Conservation (phyloP, 1,140 invertebrate species). For the Brachionus rubens region DNA sequence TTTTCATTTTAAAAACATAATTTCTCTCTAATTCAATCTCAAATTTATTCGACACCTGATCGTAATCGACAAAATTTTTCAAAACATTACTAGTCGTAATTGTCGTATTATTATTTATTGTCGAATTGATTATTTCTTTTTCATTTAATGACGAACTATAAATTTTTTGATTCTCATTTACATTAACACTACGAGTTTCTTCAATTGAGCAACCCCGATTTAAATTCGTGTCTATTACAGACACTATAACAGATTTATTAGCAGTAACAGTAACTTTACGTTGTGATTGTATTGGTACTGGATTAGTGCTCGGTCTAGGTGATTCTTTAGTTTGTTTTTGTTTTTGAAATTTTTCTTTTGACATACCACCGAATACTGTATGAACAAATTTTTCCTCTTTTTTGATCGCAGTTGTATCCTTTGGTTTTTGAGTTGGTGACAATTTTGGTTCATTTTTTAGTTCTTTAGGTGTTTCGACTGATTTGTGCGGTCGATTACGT, state of each 20-base stretch:
- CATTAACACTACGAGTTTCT: neutral
- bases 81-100: neutral
- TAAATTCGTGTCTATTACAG: neutral
- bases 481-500: no score
- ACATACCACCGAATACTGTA: conserved; percentile 38
- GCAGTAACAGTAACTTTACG: conserved; percentile 9
- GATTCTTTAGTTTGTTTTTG: neutral
- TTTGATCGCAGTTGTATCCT: neutral
- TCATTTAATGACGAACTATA: conserved; percentile 8
- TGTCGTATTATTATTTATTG: neutral
- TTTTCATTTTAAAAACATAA: conserved; percentile 53
- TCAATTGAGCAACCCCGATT: neutral
- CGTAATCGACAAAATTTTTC: neutral
- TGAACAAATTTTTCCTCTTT: conserved; percentile 33
- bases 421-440: no score
- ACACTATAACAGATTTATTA: conserved; percentile 36
- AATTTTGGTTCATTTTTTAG: no score
- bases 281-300: neutral
- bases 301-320: neutral
- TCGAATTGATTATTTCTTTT: neutral
- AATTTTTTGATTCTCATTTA: neutral
- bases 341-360: conserved; percentile 23
- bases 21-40: conserved; percentile 50
- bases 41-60: conserved; percentile 24
- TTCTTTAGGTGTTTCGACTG: no score